Conservation (phyloP, 2,113 vertebrate genomes). For the Podilymbus podiceps region DNA sequence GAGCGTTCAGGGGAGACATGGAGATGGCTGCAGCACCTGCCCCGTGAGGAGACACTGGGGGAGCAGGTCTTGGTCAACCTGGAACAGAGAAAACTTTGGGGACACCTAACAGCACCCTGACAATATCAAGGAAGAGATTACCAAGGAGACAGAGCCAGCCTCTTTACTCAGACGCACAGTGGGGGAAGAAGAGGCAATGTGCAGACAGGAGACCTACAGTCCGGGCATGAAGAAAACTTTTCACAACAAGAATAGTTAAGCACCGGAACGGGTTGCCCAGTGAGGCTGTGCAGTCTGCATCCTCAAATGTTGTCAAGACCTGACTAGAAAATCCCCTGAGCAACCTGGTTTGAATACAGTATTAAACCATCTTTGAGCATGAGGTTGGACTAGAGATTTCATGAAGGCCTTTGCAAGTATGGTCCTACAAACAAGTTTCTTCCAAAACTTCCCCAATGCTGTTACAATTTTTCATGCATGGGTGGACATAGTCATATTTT, state of each 20-base stretch:
- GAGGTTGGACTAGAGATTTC: neutral
- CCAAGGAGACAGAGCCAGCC: neutral
- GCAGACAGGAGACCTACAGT: neutral
- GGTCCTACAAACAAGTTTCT: neutral
- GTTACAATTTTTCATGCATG: neutral
- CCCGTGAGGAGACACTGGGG: neutral
- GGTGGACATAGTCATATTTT: neutral
- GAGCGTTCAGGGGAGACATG: neutral
- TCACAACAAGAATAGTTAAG: neutral
- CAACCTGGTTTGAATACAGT: neutral
- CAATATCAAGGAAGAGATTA: neutral
- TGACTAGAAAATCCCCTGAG: neutral
- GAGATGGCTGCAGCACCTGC: neutral
- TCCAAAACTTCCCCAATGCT: neutral
- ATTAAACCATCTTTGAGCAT: neutral
- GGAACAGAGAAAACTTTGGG: neutral
- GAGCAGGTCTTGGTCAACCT: neutral
- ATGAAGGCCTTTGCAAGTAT: neutral
- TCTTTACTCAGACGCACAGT: neutral
- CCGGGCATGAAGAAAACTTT: neutral
- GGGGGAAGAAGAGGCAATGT: neutral
- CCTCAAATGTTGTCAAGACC: neutral
- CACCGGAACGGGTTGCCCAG: neutral
- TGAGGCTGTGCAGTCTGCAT: neutral
- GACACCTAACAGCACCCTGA: neutral